Percentiles rank a stretch among this genome's conserved stretches.
phyloP scores from a whole-genome alignment of 2,113 vertebrate species.

The Myotis lucifugus region DNA sequence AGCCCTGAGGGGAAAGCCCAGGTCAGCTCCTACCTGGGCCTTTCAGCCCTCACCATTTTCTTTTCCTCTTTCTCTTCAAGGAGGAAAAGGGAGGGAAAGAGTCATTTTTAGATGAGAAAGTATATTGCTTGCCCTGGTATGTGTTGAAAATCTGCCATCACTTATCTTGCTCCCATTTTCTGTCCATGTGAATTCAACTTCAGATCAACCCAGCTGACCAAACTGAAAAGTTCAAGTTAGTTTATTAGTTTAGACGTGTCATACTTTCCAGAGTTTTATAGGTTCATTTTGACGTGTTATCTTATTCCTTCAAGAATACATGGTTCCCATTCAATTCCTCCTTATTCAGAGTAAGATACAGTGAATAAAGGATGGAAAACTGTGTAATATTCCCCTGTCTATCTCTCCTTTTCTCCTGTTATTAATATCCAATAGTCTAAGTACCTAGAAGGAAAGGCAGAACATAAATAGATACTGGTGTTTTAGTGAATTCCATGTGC shows the following conservation, averaged over 20 bases:
- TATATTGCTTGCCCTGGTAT: background rate
- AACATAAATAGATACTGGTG: background rate
- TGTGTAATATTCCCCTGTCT: background rate
- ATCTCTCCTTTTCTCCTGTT: background rate
- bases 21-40: background rate
- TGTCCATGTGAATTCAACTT: background rate
- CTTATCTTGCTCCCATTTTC: slow-evolving; percentile 34
- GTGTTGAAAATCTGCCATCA: background rate
- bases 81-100: background rate
- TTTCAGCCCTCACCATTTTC: accelerated
- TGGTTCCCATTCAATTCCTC: background rate
- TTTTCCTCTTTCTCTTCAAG: background rate
- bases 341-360: background rate
- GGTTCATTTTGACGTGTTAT: background rate
- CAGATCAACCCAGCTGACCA: background rate
- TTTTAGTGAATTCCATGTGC: background rate
- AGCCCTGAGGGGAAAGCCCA: background rate
- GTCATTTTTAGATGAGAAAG: slow-evolving; percentile 5
- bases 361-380: background rate
- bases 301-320: background rate
- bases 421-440: background rate
- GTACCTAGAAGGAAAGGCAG: background rate
- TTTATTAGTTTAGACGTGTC: background rate
- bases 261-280: background rate
- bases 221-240: background rate